Conservation (phyloP, 1,140 invertebrate species). For the Tachypleus tridentatus region DNA sequence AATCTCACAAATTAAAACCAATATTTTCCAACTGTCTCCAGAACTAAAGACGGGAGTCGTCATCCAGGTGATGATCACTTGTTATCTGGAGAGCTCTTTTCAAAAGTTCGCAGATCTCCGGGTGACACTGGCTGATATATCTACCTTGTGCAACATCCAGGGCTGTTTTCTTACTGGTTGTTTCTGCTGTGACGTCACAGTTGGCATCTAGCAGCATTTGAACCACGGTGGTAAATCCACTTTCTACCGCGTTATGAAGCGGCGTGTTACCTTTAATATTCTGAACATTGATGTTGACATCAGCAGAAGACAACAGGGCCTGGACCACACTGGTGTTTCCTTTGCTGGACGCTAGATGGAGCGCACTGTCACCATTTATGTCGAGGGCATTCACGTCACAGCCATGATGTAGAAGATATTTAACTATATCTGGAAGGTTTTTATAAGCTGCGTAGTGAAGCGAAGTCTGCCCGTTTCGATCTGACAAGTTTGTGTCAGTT, state of each 20-base stretch:
- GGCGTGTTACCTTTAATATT: constrained; percentile 25
- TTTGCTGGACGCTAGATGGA: constrained; percentile 28
- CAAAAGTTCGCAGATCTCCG: constrained; percentile 11
- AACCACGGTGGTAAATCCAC: constrained; percentile 23
- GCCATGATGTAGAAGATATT: constrained; percentile 12
- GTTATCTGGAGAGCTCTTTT: constrained; percentile 5
- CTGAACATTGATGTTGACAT: constrained; percentile 23
- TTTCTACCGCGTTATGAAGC: constrained; percentile 24
- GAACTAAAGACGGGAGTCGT: too few relatives aligned
- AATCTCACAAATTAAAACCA: too few relatives aligned
- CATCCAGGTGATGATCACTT: too few relatives aligned
- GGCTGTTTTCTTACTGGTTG: constrained; percentile 6
- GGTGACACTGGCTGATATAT: constrained; percentile 9
- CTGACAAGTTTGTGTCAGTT: constrained; percentile 17
- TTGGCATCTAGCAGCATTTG: constrained; percentile 19
- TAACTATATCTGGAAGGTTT: constrained; percentile 18
- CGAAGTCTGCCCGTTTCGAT: constrained; percentile 22
- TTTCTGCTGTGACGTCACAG: constrained; percentile 10
- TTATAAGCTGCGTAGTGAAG: constrained; percentile 15
- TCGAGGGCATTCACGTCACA: constrained; percentile 25
- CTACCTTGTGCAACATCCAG: constrained; percentile 11
- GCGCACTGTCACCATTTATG: constrained; percentile 27
- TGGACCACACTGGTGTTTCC: constrained; percentile 27
- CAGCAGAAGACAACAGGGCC: constrained; percentile 23
- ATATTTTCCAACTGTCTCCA: too few relatives aligned